Conservation (phyloP, 2,888 invertebrate genomes). For the Melanophora roralis region DNA sequence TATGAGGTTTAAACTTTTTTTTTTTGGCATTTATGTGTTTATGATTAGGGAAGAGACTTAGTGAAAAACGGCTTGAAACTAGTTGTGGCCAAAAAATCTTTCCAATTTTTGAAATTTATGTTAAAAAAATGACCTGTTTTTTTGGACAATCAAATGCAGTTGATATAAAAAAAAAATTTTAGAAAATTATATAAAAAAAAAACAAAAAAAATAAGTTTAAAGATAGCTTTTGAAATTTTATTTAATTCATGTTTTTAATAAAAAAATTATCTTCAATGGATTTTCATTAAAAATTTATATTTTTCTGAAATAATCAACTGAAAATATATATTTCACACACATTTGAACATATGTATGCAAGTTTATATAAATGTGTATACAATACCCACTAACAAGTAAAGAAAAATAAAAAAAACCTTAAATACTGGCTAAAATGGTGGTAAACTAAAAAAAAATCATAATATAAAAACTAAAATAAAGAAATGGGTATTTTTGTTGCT, state of each 20-base stretch:
- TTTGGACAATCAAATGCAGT: not conserved
- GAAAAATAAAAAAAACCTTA: not conserved
- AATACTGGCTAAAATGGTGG: not conserved
- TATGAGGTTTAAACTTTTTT: conserved; percentile 23
- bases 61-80: conserved; percentile 3
- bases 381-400: not conserved
- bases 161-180: not conserved
- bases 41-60: not conserved
- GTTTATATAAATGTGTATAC: too few species aligned
- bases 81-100: conserved; percentile 41
- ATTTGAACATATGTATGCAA: not conserved
- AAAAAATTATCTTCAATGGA: too few species aligned
- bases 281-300: not conserved
- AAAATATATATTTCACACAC: not conserved
- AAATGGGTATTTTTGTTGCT: conserved; percentile 59
- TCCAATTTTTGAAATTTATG: conserved; percentile 19
- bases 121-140: conserved; percentile 8
- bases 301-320: not conserved
- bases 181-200: too few species aligned
- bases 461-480: conserved; percentile 15
- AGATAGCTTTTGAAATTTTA: too few species aligned
- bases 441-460: conserved; percentile 30
- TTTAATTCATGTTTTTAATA: too few species aligned
- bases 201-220: too few species aligned
- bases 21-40: conserved; percentile 23